phyloP scores from a whole-genome alignment of 2,797 vertebrate species.

The Micrastur ruficollis region DNA sequence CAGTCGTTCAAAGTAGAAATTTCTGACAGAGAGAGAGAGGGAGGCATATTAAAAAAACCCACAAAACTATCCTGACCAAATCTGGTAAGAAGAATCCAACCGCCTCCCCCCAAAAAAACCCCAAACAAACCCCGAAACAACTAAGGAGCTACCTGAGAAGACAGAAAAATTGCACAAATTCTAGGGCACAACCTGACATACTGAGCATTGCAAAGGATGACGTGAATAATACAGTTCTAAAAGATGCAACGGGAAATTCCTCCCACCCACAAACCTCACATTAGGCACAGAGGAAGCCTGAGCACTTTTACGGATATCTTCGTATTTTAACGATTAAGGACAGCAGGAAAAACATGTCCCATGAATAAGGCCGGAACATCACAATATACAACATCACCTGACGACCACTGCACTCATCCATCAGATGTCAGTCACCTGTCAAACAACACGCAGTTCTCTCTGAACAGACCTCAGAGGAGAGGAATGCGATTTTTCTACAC shows the following conservation, averaged over 20 bases:
- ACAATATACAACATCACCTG: neutral
- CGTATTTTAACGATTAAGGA: neutral
- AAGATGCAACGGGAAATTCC: neutral
- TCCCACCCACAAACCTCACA: neutral
- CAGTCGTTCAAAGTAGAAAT: neutral
- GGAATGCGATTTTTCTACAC: neutral
- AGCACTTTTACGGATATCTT: neutral
- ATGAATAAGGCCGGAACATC: neutral
- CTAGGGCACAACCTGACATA: neutral
- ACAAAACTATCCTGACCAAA: neutral
- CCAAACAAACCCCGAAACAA: neutral
- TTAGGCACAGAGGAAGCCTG: neutral
- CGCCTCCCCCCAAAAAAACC: accelerated
- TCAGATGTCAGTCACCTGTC: neutral
- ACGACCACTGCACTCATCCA: neutral
- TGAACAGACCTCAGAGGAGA: neutral
- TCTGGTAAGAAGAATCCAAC: neutral
- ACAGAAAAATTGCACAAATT: neutral
- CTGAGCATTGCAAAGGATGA: neutral
- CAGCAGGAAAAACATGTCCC: neutral
- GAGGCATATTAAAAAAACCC: neutral
- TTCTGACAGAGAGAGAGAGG: neutral
- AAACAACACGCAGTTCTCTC: neutral
- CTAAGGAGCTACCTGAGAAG: neutral
- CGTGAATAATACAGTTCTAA: neutral